A percentile compares a stretch with the other conserved stretches of the same genome.
phyloP scores from a whole-genome alignment of 92 coral and sea anemone genomes.

The Phymanthus crucifer region DNA sequence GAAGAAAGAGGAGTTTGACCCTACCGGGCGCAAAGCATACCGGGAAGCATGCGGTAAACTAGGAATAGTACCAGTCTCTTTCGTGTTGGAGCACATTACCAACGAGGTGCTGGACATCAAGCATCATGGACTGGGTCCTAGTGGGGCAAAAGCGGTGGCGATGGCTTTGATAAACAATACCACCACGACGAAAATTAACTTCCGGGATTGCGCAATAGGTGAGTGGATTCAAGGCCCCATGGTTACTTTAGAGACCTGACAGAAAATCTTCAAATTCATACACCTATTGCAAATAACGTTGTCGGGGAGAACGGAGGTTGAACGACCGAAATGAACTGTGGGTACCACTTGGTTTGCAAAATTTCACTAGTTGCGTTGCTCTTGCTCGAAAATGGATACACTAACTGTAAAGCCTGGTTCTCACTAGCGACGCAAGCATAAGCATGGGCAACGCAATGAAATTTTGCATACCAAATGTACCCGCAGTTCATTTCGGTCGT shows the following conservation, averaged over 20 bases:
- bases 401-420: too few relatives aligned
- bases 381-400: too few relatives aligned
- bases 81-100: slow-evolving; percentile 75
- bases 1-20: slow-evolving; percentile 71
- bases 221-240: slow-evolving; percentile 7
- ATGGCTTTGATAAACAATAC: slow-evolving; percentile 80
- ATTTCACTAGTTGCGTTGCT: too few relatives aligned
- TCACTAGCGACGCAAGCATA: too few relatives aligned
- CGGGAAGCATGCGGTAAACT: slow-evolving; percentile 72
- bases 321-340: too few relatives aligned
- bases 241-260: not conserved
- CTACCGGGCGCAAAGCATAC: slow-evolving; percentile 83
- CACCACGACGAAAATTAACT: slow-evolving; percentile 63
- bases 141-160: slow-evolving; percentile 84
- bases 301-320: too few relatives aligned
- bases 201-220: slow-evolving; percentile 86
- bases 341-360: too few relatives aligned
- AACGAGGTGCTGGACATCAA: slow-evolving; percentile 72
- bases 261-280: not conserved
- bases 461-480: too few relatives aligned
- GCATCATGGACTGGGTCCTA: slow-evolving; percentile 96
- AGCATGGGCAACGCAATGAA: too few relatives aligned
- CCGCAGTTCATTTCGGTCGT: too few relatives aligned
- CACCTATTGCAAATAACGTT: too few relatives aligned
- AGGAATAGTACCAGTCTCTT: slow-evolving; percentile 92